Base-by-base conservation (phyloP, 2,797 vertebrate species). In the Periophthalmus magnuspinnatus region DNA sequence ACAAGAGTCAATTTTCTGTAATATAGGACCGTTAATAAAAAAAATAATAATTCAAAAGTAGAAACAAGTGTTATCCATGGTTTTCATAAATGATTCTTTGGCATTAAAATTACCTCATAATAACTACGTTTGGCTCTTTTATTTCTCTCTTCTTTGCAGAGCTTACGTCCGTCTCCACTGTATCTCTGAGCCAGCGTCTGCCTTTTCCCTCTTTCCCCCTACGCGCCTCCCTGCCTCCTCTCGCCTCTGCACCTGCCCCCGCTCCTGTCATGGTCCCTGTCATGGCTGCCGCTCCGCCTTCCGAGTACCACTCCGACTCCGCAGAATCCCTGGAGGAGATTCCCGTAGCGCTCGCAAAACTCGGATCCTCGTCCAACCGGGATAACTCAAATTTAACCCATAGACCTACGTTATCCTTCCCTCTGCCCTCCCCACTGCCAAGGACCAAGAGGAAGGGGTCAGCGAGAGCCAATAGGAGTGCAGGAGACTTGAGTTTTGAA, bases 251-350 rank as follows among this genome's bases (percentile, higher is more conserved):
- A 0, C 34, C 83, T 8, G 88, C 73, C 41, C 77, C 89, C 0
- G 77, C 94, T 50, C 94, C 55, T 11, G 55, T 56, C 55, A 28
- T 90, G 0, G 77, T 95, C 56, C 94, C 55, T 11, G 55, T 56
- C 55, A 56, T 90, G 76, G 91, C 93, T 0, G 91, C 93, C 0
- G 95, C 91, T 6, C 91, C 93, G 5, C 92, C 95, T 0, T 91
- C 91, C 28, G 93, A 96, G 70, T 97, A 93, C 92, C 95, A 95
- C 80, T 96, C 96, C 0, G 94, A 96, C 81, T 97, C 95, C 0
- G 93, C 95, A 0, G 95, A 98, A 80, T 96, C 96, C 65, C 83
- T 96, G 94, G 95, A 97, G 75, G 96, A 97, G 90, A 96, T 96
- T 68, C 96, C 96, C 0, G 94, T 97, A 88, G 93, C 90, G 6